Conservation (phyloP, 2,888 invertebrate species). For the Drosophila sordidapex region DNA sequence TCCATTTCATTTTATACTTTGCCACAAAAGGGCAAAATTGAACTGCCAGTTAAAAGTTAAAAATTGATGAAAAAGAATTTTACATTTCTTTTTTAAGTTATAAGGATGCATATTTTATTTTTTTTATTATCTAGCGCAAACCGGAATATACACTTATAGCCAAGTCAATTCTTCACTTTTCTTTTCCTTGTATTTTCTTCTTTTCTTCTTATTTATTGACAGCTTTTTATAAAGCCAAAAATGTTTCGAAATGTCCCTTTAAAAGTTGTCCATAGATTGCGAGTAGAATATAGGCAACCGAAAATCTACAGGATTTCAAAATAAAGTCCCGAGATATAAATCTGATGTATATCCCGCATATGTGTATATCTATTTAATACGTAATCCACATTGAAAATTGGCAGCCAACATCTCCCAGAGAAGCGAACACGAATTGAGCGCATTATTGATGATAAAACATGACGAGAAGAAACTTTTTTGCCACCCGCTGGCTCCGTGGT, state of each 20-base stretch:
- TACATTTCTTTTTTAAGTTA: not conserved
- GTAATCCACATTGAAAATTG: conserved; percentile 23
- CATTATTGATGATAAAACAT: conserved; percentile 66
- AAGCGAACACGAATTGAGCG: conserved; percentile 44
- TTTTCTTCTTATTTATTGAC: not conserved
- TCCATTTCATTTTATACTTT: not conserved
- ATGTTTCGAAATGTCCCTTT: not conserved
- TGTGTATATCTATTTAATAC: not conserved
- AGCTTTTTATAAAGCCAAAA: not conserved
- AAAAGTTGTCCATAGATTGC: not conserved
- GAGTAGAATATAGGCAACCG: not conserved
- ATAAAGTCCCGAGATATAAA: conserved; percentile 3
- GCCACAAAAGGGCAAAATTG: not conserved
- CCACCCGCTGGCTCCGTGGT: conserved; percentile 32
- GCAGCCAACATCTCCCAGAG: conserved; percentile 23
- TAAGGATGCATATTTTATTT: not conserved
- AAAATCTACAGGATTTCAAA: conserved; percentile 14
- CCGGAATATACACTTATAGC: not conserved
- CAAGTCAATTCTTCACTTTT: not conserved
- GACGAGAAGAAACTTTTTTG: conserved; percentile 17
- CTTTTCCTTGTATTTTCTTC: not conserved
- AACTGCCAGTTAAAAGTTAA: not conserved
- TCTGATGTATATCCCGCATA: not conserved
- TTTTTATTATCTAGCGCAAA: not conserved
- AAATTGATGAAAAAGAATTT: not conserved